Conservation (phyloP, 2,797 vertebrate species). For the Bradypodion ventrale region DNA sequence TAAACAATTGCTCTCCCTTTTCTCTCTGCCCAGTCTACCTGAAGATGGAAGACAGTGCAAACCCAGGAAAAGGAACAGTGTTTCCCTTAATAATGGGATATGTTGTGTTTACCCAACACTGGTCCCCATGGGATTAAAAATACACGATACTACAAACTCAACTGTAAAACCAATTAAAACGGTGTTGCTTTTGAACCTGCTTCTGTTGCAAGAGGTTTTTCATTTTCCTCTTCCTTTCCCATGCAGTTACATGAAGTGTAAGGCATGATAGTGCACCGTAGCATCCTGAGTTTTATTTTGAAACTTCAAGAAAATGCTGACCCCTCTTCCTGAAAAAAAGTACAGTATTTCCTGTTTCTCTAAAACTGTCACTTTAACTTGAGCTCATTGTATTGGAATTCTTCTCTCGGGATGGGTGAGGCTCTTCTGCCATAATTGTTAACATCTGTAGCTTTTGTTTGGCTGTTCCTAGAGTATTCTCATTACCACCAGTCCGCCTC, state of each 20-base stretch:
- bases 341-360: not conserved
- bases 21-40: not conserved
- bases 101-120: not conserved
- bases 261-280: not conserved
- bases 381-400: conserved; percentile 70
- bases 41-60: not conserved
- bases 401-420: conserved; percentile 63
- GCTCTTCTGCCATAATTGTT: conserved; percentile 59
- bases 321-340: not conserved
- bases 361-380: conserved; percentile 56
- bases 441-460: conserved; percentile 62
- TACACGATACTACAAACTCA: no score
- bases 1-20: not conserved
- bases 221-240: not conserved
- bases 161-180: not conserved
- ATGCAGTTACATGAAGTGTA: not conserved
- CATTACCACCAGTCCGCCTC: not conserved
- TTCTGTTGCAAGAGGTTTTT: not conserved
- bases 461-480: conserved; percentile 19
- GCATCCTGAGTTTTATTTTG: not conserved
- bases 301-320: not conserved
- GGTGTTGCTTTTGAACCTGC: not conserved
- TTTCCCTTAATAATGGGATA: not conserved
- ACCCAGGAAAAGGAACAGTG: not conserved
- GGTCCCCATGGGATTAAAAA: not conserved